Evolutionary conservation across 2,113 vertebrate species (phyloP).

Genomic region (Scalopus aquaticus): DNA sequence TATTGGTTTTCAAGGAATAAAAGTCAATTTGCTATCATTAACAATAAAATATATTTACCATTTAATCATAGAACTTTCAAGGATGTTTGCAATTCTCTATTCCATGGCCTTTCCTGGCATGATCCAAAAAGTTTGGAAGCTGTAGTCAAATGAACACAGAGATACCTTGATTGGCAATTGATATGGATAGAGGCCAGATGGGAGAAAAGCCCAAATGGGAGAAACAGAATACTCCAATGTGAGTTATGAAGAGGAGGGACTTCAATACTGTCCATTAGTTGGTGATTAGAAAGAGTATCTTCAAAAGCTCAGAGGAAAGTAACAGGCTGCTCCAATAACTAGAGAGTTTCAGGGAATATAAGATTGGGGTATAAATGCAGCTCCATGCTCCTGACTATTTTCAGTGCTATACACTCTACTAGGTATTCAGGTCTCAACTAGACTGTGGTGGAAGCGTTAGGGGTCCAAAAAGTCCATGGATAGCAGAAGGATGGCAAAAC

Average conservation of each 20-base stretch:
- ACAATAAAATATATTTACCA: neutral
- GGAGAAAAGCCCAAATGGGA: neutral
- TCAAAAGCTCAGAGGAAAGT: neutral
- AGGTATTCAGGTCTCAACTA: neutral
- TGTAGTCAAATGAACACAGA: neutral
- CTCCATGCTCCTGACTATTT: neutral
- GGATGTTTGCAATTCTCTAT: neutral
- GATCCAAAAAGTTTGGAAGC: neutral
- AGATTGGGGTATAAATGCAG: neutral
- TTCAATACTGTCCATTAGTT: neutral
- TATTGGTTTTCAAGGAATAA: neutral
- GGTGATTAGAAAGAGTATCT: neutral
- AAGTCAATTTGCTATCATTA: neutral
- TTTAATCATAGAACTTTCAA: neutral
- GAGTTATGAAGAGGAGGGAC: neutral
- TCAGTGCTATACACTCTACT: neutral
- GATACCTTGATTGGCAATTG: neutral
- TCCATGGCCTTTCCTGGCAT: neutral
- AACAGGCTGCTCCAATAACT: neutral
- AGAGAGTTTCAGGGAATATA: neutral
- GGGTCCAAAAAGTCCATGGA: neutral
- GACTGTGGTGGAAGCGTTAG: neutral
- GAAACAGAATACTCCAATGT: neutral
- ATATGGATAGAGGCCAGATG: neutral
- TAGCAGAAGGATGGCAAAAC: neutral